Percentiles rank a stretch among this genome's conserved stretches.
phyloP scores from a whole-genome alignment of 2,797 vertebrate genomes.

The Forpus xanthops region DNA sequence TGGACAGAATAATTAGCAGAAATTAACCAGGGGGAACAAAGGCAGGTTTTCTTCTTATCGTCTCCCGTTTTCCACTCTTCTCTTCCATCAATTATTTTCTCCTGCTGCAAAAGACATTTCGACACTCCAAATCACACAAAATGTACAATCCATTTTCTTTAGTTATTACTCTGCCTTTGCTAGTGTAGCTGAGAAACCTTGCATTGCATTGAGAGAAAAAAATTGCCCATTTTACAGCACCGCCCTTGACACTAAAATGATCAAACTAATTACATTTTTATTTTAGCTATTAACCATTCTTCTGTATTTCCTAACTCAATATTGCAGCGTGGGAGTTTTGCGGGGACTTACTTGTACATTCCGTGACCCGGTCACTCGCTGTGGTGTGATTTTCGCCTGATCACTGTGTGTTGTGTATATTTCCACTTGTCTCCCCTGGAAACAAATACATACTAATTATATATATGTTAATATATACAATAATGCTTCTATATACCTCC shows the following conservation, averaged over 20 bases:
- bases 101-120: neutral
- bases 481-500: neutral
- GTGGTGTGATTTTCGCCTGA: neutral
- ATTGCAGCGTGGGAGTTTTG: slow-evolving; percentile 19
- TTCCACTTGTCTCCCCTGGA: slow-evolving; percentile 9
- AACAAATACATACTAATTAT: slow-evolving; percentile 38
- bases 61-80: neutral
- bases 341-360: neutral
- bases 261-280: slow-evolving; percentile 4
- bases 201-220: neutral
- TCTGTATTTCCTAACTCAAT: neutral
- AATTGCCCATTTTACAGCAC: neutral
- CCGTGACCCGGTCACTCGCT: neutral
- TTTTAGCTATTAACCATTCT: slow-evolving; percentile 1
- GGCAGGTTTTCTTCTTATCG: slow-evolving; percentile 24
- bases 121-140: neutral
- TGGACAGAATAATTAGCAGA: slow-evolving; percentile 56
- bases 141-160: neutral
- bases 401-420: slow-evolving; percentile 9
- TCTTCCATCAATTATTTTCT: neutral
- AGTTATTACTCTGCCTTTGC: neutral
- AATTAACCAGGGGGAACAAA: slow-evolving; percentile 63
- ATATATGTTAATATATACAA: slow-evolving; percentile 5
- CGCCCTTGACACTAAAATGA: neutral
- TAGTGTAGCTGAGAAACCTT: neutral